These are phyloP conservation scores for Propithecus coquereli DNA, from an alignment of 2,113 vertebrate genomes.

Conservation along the genomic window DNA sequence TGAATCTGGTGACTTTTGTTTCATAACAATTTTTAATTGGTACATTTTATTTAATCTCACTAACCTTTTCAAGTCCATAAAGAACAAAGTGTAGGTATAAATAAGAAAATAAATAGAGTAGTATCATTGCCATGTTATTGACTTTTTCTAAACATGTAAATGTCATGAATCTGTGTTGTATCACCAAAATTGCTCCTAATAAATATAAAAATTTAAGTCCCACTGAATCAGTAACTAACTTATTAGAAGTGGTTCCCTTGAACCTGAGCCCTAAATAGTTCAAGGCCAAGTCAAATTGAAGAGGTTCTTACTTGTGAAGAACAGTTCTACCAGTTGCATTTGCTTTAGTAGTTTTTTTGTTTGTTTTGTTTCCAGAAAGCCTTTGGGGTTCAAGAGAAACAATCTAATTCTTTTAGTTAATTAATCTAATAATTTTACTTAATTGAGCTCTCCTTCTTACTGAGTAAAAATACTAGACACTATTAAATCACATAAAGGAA, in stretches of 20 bases:
- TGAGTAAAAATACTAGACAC: background rate
- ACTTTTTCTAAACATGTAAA: background rate
- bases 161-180: background rate
- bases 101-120: background rate
- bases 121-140: background rate
- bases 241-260: background rate
- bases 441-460: background rate
- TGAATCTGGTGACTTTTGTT: background rate
- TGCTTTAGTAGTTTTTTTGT: background rate
- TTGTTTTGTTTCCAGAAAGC: slow-evolving; percentile 1
- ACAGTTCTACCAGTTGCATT: background rate
- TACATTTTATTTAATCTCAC: background rate
- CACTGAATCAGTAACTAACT: background rate
- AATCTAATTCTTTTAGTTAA: background rate
- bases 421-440: background rate
- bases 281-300: background rate
- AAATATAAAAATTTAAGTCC: background rate
- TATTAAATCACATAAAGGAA: background rate
- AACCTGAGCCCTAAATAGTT: background rate
- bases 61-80: background rate
- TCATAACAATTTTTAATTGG: background rate
- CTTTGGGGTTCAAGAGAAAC: background rate
- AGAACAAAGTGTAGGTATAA: background rate
- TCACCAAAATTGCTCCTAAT: background rate
- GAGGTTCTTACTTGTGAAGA: background rate